Base-by-base conservation (phyloP, 2,797 vertebrate genomes). In the Tapera naevia region DNA sequence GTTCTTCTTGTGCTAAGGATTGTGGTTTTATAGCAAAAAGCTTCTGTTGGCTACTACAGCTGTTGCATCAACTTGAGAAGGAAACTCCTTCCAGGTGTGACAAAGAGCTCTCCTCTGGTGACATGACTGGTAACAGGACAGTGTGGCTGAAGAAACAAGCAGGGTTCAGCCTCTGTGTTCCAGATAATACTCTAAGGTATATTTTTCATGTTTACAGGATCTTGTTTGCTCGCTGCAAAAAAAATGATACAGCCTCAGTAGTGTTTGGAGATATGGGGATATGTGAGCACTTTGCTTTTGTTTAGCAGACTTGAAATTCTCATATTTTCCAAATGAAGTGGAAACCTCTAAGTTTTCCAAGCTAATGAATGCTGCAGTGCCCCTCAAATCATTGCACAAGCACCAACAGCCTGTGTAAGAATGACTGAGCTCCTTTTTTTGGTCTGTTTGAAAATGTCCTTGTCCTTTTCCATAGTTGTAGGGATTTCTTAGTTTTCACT, bases 181-280 rank as follows among this genome's bases (percentile, higher is more conserved):
- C 23, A 51, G 41, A 53, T 39, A 74, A 71, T 43, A 58, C 7
- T 35, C 5, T 43, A 50, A 65, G 5, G 11, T 35, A n/a, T 54
- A 35, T 51, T 41, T 48, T 66, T 15, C 4, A 27, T 11, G 17
- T 25, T 6, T 79, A 50, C 14, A 84, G 30, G 93, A 76, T 4
- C 3, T 51, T 37, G 7, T 61, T 79, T 54, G 84, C 28, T 66
- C 62, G 28, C 19, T 30, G 1, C 0, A 57, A 35, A 35, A 50
- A 46, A 28, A 48, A 18, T 2, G 0, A 39, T 60, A 51, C 2
- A 0, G 2, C 10, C 57, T 70, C 35, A 33, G 3, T 24, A 41
- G 17, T 46, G 4, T 50, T 71, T 75, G 35, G 43, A 74, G 28
- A 46, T 65, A 78, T 11, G 27, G 46, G 51, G 10, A 30, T 33